Base-by-base conservation (phyloP, 2,888 invertebrate genomes). In the Campaea margaritaria region DNA sequence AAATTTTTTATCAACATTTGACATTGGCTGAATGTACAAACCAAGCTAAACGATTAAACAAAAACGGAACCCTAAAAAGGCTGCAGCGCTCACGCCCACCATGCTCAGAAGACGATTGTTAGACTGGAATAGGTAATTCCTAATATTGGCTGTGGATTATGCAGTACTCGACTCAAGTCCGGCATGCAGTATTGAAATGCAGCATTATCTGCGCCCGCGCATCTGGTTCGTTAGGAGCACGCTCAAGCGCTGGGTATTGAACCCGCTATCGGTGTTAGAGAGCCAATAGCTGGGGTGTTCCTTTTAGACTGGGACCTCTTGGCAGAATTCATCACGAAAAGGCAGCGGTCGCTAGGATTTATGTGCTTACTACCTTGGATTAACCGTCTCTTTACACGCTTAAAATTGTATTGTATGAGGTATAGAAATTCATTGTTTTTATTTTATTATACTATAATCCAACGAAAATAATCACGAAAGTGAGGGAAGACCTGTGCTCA, bases 151-250 rank as follows among this genome's bases (percentile, higher is more conserved):
- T 45, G 39, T 47, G 14, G 27, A 55, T 55, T 55, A 61, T 61
- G 55, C 53, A 48, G 53, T 44, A 16, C 46, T 21, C 45, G 38
- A 16, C 52, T 42, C 31, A 56, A 42, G 45, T 51, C 52, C 43
- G 56, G 48, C 47, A 59, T 63, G 56, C 60, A 54, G 72, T 81
- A 85, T 86, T 85, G 83, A 89, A 89, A 89, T 86, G 84, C 86
- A 74, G 71, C 76, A 81, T 85, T 90, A 90, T 91, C 91, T 76
- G 74, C 69, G 75, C 76, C 73, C 69, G 84, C 78, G 81, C 83
- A 91, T 91, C 91, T 85, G 76, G 86, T 89, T 91, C 89, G 89
- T 91, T 91, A 91, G 88, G 69, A 75, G 81, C 81, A 73, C 80
- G 81, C 80, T 82, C 83, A 62, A 73, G 72, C 69, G 60, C 68